These are phyloP conservation scores for Cardiocondyla obscurior DNA, from an alignment of 1,140 invertebrate genomes.

Conservation along the genomic window DNA sequence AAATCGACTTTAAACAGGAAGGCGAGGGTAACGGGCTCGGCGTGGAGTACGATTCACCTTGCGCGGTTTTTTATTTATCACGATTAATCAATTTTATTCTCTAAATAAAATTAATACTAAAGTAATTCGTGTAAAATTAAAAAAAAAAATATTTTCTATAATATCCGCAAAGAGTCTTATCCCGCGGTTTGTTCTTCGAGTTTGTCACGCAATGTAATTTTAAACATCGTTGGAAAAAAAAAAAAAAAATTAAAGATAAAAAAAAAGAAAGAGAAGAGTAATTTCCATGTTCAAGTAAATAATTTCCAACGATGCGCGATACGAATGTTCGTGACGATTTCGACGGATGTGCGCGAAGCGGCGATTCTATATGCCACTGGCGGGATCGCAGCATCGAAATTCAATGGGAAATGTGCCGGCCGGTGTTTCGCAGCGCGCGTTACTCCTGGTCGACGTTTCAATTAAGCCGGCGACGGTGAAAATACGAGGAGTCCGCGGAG, in stretches of 20 bases:
- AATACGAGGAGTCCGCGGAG: conserved; percentile 33
- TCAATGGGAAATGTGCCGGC: background rate
- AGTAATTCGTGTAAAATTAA: background rate
- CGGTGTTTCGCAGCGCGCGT: conserved; percentile 1
- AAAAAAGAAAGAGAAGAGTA: no score
- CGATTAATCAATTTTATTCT: no score
- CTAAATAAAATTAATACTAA: no score
- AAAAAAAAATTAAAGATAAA: no score
- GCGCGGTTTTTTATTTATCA: no score
- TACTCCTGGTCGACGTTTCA: conserved; percentile 19
- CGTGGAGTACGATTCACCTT: no score
- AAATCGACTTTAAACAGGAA: background rate
- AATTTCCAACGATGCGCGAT: background rate
- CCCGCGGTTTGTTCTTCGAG: background rate
- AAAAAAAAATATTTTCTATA: no score
- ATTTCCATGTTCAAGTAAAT: background rate
- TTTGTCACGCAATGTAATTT: background rate
- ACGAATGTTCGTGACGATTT: background rate
- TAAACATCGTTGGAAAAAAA: background rate
- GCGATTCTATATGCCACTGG: background rate
- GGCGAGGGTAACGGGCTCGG: background rate
- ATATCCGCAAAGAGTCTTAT: no score
- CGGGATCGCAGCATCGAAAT: conserved; percentile 11
- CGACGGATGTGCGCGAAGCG: background rate
- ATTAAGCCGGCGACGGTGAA: conserved; percentile 38